Conservation (phyloP, 2,113 vertebrate species). For the Triplophysa rosa region DNA sequence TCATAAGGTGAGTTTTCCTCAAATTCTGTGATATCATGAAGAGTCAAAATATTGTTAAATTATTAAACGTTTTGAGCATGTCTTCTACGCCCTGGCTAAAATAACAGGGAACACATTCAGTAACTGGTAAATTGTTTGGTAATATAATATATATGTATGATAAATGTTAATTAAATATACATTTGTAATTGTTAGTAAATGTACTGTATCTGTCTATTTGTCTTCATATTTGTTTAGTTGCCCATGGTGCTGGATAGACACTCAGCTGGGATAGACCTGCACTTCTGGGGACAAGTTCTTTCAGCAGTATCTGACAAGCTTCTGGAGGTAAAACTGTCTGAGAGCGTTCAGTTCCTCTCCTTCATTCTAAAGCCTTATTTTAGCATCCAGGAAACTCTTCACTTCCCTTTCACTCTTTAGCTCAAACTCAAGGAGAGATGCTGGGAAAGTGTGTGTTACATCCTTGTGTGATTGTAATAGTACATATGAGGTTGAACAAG, state of each 20-base stretch:
- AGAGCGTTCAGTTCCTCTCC: conserved; percentile 8
- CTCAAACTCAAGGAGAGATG: conserved; percentile 21
- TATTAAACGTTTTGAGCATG: too few relatives aligned
- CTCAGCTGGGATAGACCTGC: conserved; percentile 80
- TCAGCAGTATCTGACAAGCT: conserved; percentile 77
- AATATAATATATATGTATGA: too few relatives aligned
- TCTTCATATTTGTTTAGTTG: conserved; percentile 72
- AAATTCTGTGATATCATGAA: too few relatives aligned
- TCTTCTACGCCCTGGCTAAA: too few relatives aligned
- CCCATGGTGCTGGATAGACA: conserved; percentile 81
- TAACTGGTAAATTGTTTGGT: too few relatives aligned
- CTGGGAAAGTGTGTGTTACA: neutral
- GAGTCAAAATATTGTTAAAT: too few relatives aligned
- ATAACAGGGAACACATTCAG: too few relatives aligned
- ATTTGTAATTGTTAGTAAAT: neutral
- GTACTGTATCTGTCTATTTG: neutral
- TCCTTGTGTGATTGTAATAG: conserved; percentile 1
- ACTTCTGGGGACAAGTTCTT: conserved; percentile 80
- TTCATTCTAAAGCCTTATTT: neutral
- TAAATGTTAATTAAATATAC: neutral
- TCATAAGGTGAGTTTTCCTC: too few relatives aligned
- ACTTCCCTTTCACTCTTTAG: conserved; percentile 32
- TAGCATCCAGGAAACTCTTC: neutral
- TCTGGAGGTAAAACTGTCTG: conserved; percentile 75
- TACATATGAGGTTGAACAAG: neutral